Evolutionary conservation across 1,140 invertebrate species (phyloP).

Genomic region (Pseudobourletiella spinata): DNA sequence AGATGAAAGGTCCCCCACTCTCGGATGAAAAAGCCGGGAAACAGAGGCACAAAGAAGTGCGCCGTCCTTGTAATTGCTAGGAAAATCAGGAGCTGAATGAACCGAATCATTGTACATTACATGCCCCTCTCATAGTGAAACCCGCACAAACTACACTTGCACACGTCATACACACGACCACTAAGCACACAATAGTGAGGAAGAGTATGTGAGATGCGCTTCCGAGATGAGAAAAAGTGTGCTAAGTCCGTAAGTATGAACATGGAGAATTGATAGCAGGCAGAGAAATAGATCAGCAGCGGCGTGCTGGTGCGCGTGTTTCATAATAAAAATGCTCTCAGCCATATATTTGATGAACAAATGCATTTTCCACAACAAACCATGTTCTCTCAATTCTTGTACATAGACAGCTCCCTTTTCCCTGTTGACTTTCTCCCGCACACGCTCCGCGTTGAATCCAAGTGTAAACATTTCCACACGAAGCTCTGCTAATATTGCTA

Average conservation of each 20-base stretch:
- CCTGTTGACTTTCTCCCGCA: constrained; percentile 7
- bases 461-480: not conserved
- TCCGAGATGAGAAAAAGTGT: not conserved
- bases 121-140: no score
- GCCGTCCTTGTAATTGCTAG: no score
- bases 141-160: not conserved
- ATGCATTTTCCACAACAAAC: not conserved
- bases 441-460: not conserved
- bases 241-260: not conserved
- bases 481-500: no score
- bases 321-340: constrained; percentile 10
- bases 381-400: not conserved
- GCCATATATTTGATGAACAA: constrained; percentile 6
- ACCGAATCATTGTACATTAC: no score
- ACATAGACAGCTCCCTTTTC: not conserved
- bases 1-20: no score
- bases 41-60: no score
- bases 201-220: not conserved
- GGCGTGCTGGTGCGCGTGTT: constrained; percentile 7
- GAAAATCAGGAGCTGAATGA: no score
- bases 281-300: not conserved
- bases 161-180: not conserved
- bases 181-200: no score
- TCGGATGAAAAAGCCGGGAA: no score
- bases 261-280: not conserved